Base-by-base conservation (phyloP, 2,797 vertebrate genomes). In the Phataginus tricuspis region DNA sequence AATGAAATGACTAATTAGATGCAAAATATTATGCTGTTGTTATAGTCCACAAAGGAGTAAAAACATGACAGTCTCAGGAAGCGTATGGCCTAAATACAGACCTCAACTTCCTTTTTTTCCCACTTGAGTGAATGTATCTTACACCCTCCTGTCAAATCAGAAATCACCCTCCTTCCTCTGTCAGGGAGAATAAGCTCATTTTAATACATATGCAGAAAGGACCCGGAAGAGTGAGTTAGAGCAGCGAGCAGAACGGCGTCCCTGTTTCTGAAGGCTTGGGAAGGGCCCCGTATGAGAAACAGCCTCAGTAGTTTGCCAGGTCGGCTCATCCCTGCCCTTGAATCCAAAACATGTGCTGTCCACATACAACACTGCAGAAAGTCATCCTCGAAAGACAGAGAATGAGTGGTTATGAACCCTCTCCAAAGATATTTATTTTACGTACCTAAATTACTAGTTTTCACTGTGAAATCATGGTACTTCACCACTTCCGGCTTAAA, bases 41-140 rank as follows among this genome's bases (percentile, higher is more conserved):
- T 94, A 92, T 45, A 82, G 94, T 80, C 57, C 37, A 66, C 45
- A 71, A 87, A 91, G 15, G 69, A 95, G 69, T 82, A 59, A 90
- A 94, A 95, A 89, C 0, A 16, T 80, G 64, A 74, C 57, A 42
- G 37, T 91, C 64, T 86, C 89, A 96, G 94, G 79, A 94, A 92
- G 95, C 96, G 96, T 97, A 92, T 49, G 86, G 88, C 83, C 94
- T 96, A 66, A 96, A 96, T 94, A 96, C 90, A 96, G 96, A 96
- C 95, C 86, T 96, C 96, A 97, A 96, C 97, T 97, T 97, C 97
- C 96, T 94, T 96, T 95, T 83, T 78, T 96, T 87, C 96, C 96
- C 92, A 96, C 96, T 96, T 95, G 91, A 97, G 83, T 97, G 97
- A 91, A 42, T 95, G 69, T 94, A 94, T 87, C 96, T 93, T 78